These are phyloP conservation scores for Salminus brasiliensis DNA, from an alignment of 2,113 vertebrate species.

Conservation along the genomic window DNA sequence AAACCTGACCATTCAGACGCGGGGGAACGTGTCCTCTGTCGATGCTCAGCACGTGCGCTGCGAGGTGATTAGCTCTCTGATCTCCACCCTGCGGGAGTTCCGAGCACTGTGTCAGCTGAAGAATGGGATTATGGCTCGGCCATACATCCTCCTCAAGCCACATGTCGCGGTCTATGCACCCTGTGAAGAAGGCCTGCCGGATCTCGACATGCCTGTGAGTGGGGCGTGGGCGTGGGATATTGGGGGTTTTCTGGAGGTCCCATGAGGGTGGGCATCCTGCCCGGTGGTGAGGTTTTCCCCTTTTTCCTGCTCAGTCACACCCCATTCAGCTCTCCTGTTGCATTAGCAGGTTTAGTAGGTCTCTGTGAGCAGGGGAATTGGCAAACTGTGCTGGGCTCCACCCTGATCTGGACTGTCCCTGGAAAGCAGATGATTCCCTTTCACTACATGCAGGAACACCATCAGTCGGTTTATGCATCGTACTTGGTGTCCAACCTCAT, in stretches of 20 bases:
- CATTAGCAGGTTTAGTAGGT: too few relatives aligned
- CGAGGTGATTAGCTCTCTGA: constrained; percentile 77
- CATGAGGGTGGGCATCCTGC: background rate
- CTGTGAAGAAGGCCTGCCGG: constrained; percentile 21
- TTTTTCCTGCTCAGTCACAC: too few relatives aligned
- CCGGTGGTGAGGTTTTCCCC: too few relatives aligned
- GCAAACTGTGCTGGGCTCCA: too few relatives aligned
- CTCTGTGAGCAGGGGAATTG: too few relatives aligned
- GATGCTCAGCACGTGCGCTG: constrained; percentile 72
- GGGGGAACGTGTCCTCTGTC: constrained; percentile 69
- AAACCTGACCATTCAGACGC: constrained; percentile 76
- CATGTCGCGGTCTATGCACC: constrained; percentile 72
- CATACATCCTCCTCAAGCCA: constrained; percentile 70
- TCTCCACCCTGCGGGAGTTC: constrained; percentile 76
- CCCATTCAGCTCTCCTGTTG: too few relatives aligned
- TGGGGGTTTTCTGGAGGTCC: background rate
- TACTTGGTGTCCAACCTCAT: too few relatives aligned
- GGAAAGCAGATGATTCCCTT: too few relatives aligned
- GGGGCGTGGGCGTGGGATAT: too few relatives aligned
- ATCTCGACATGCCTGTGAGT: constrained; percentile 48
- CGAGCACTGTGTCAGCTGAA: constrained; percentile 74
- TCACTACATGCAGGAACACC: too few relatives aligned
- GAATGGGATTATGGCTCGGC: constrained; percentile 70
- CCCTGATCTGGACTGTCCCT: too few relatives aligned
- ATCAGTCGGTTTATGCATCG: too few relatives aligned